phyloP scores from a whole-genome alignment of 2,113 vertebrate species.

The Pyrgilauda ruficollis region DNA sequence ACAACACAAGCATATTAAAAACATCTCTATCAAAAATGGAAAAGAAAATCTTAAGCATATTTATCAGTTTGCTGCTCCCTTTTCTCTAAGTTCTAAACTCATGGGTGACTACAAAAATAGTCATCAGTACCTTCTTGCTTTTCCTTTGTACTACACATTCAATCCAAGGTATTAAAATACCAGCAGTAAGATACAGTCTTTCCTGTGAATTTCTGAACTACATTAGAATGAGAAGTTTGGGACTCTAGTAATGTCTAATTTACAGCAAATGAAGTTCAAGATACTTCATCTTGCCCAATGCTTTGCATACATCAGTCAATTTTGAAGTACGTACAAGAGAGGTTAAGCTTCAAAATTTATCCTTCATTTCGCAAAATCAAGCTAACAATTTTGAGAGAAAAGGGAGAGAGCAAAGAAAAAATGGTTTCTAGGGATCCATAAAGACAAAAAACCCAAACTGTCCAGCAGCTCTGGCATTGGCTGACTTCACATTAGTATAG shows the following conservation, averaged over 20 bases:
- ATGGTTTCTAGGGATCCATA: not conserved
- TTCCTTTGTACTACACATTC: not conserved
- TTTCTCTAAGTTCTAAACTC: not conserved
- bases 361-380: not conserved
- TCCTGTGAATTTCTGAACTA: not conserved
- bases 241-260: not conserved
- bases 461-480: not conserved
- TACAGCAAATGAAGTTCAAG: not conserved
- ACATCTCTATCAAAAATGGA: not conserved
- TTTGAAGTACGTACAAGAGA: not conserved
- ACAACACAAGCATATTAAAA: not conserved
- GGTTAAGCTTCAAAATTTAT: not conserved
- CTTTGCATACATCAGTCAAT: not conserved
- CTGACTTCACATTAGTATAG: not conserved
- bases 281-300: not conserved
- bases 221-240: not conserved
- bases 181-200: not conserved
- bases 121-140: not conserved
- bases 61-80: not conserved
- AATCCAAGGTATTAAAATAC: not conserved
- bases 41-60: not conserved
- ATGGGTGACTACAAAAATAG: accelerated
- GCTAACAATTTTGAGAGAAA: not conserved
- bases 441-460: not conserved
- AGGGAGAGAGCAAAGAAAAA: not conserved